Percentiles rank a stretch among this genome's conserved stretches.
phyloP scores from a whole-genome alignment of 2,888 invertebrate genomes.

The Drosophila putrida region DNA sequence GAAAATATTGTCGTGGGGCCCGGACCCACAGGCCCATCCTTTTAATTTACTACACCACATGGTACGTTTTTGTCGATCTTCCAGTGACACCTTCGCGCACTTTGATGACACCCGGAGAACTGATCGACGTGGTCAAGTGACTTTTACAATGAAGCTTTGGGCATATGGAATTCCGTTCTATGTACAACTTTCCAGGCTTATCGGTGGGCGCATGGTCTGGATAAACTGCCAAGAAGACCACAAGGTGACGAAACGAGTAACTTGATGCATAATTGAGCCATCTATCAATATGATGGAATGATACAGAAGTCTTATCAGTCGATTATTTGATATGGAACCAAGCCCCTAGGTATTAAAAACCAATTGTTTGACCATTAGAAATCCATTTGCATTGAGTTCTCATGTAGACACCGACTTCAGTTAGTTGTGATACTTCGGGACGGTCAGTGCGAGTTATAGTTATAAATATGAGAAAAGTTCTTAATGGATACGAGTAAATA shows the following conservation, averaged over 20 bases:
- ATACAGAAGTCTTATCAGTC: constrained; percentile 48
- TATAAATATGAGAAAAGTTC: background rate
- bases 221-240: constrained; percentile 38
- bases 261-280: constrained; percentile 44
- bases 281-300: constrained; percentile 66
- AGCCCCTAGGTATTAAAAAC: constrained; percentile 63
- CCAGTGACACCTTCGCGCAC: constrained; percentile 43
- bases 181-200: constrained; percentile 61
- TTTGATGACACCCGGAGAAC: constrained; percentile 58
- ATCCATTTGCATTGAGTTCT: constrained; percentile 25
- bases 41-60: constrained; percentile 45
- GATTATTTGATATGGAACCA: constrained; percentile 11
- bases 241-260: constrained; percentile 27
- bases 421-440: constrained; percentile 23
- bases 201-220: constrained; percentile 57
- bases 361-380: constrained; percentile 58
- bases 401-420: background rate
- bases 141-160: constrained; percentile 40
- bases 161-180: constrained; percentile 26
- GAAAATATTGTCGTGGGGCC: constrained; percentile 89
- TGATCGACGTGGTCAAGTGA: constrained; percentile 70
- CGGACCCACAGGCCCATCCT: constrained; percentile 53
- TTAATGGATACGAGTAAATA: background rate
- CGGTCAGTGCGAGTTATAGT: constrained; percentile 3
- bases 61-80: background rate